Conservation (phyloP, 2,113 vertebrate species). For the Typhlomys cinereus region DNA sequence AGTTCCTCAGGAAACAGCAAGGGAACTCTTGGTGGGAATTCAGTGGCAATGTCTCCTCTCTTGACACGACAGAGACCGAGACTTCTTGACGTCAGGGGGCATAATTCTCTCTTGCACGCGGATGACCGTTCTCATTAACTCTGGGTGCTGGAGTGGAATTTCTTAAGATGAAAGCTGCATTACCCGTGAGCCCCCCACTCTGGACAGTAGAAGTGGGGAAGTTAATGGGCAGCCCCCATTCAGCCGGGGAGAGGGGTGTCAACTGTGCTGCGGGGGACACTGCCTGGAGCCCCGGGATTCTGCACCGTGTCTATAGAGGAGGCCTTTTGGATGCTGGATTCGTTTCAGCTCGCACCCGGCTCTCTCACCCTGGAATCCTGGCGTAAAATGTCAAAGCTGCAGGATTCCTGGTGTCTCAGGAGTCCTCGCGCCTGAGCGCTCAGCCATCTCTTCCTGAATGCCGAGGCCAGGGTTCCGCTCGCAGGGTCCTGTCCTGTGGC, state of each 20-base stretch:
- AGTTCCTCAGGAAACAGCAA: neutral
- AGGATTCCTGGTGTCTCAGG: rapidly evolving
- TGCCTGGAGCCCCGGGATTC: no score
- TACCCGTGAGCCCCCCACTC: rapidly evolving
- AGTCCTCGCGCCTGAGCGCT: no score
- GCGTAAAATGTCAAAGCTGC: rapidly evolving
- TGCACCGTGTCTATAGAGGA: no score
- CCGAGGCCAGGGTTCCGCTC: no score
- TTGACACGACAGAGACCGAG: rapidly evolving
- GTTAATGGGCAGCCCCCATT: conserved; percentile 81
- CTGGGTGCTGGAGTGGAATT: neutral
- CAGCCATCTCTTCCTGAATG: no score
- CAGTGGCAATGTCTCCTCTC: rapidly evolving
- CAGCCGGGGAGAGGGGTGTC: conserved; percentile 92
- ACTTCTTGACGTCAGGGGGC: neutral
- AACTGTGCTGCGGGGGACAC: conserved; percentile 96
- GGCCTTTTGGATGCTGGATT: no score
- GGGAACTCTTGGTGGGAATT: no score
- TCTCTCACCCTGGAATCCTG: rapidly evolving
- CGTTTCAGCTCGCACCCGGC: no score
- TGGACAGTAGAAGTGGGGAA: rapidly evolving
- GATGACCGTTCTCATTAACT: no score
- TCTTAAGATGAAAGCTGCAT: rapidly evolving
- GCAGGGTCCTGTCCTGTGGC: neutral
- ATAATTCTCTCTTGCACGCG: rapidly evolving